Percentiles rank a stretch among this genome's conserved stretches.
These are phyloP conservation scores for Drosophila melanosoma DNA, from an alignment of 2,888 invertebrate genomes.

Conservation along the genomic window DNA sequence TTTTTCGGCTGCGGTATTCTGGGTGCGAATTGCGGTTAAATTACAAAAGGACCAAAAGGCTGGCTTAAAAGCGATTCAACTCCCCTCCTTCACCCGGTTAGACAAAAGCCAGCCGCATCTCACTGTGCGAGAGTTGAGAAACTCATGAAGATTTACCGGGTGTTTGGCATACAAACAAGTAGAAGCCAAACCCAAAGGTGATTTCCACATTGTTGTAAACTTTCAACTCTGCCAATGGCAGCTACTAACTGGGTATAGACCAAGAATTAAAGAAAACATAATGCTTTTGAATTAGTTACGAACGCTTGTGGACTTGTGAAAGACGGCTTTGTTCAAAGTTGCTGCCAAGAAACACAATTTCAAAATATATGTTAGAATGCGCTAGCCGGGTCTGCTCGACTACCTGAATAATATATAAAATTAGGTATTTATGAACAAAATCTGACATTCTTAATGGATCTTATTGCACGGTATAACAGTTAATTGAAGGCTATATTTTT, in stretches of 20 bases:
- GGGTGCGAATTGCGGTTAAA: conserved; percentile 42
- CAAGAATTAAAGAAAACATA: not conserved
- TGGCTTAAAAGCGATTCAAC: conserved; percentile 28
- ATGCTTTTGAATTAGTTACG: conserved; percentile 2
- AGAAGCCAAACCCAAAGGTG: conserved; percentile 3
- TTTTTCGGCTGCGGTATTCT: conserved; percentile 26
- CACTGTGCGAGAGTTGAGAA: conserved; percentile 27
- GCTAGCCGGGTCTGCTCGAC: not conserved
- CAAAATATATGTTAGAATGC: not conserved
- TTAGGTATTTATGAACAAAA: not conserved
- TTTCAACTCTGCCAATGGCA: not conserved
- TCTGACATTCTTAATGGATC: not conserved
- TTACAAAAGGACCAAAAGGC: conserved; percentile 30
- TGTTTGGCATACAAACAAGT: conserved; percentile 28
- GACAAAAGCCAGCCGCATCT: conserved; percentile 40
- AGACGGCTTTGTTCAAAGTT: not conserved
- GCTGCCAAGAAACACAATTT: not conserved
- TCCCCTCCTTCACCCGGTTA: conserved; percentile 3
- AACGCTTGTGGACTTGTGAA: not conserved
- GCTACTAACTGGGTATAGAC: not conserved
- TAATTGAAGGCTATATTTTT: too few species aligned
- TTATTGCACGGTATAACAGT: not conserved
- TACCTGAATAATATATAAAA: not conserved
- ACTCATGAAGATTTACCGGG: conserved; percentile 53
- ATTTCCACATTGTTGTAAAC: conserved; percentile 2